phyloP scores from a whole-genome alignment of 2,113 vertebrate genomes.

The Pyxicephalus adspersus region DNA sequence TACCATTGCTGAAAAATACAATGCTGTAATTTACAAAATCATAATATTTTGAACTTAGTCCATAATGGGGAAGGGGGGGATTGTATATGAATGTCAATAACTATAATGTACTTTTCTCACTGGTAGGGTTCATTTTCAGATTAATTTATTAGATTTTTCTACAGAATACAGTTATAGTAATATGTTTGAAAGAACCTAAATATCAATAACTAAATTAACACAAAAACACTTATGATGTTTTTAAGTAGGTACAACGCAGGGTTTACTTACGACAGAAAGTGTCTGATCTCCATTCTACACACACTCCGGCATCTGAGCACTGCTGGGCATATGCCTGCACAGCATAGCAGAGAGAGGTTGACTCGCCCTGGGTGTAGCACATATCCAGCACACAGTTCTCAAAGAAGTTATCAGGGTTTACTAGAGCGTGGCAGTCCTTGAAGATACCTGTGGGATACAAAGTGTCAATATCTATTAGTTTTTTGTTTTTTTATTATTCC shows the following conservation, averaged over 20 bases:
- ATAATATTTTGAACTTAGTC: too few species aligned
- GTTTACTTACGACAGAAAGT: conserved; percentile 86
- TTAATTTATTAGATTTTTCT: too few species aligned
- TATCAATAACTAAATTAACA: too few species aligned
- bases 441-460: conserved; percentile 76
- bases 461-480: neutral
- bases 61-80: too few species aligned
- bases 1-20: too few species aligned
- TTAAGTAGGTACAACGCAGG: neutral
- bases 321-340: conserved; percentile 84
- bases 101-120: too few species aligned
- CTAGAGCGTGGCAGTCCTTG: conserved; percentile 75
- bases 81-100: too few species aligned
- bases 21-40: too few species aligned
- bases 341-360: conserved; percentile 81
- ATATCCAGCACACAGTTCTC: conserved; percentile 83
- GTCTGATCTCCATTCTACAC: conserved; percentile 79
- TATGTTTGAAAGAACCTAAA: too few species aligned
- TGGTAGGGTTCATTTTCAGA: neutral
- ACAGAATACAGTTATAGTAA: too few species aligned
- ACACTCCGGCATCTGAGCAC: conserved; percentile 74
- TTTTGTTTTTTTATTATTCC: neutral
- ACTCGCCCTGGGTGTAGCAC: conserved; percentile 77
- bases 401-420: conserved; percentile 74
- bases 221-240: too few species aligned